phyloP scores from a whole-genome alignment of 2,797 vertebrate genomes.

The Sphenodon punctatus region DNA sequence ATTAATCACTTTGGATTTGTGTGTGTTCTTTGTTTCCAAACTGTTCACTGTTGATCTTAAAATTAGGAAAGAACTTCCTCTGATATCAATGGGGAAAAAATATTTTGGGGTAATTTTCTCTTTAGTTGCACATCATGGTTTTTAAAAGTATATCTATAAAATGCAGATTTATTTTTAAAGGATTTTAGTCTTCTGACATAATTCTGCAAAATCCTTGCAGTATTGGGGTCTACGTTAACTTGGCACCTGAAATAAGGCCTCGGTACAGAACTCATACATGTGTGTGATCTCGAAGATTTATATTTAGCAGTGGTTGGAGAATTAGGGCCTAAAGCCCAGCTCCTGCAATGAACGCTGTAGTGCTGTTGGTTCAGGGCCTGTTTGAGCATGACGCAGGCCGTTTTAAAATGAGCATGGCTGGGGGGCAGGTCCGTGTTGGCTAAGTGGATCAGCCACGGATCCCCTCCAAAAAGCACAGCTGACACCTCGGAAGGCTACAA shows the following conservation, averaged over 20 bases:
- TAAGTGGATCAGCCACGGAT: neutral
- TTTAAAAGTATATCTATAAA: no score
- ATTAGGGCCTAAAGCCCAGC: neutral
- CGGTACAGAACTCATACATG: neutral
- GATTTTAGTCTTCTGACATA: neutral
- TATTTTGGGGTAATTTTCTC: neutral
- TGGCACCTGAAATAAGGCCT: neutral
- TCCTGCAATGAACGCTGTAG: slow-evolving; percentile 4
- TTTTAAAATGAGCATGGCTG: no score
- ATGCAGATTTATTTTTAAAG: neutral
- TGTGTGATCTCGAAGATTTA: neutral
- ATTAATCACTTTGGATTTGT: neutral
- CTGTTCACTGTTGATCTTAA: neutral
- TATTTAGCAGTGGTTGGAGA: slow-evolving; percentile 27
- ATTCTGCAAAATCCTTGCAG: no score
- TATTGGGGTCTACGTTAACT: no score
- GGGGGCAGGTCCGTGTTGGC: no score
- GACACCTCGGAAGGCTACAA: no score
- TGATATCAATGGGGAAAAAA: neutral
- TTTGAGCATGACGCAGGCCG: neutral
- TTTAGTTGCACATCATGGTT: neutral
- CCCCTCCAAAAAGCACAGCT: no score
- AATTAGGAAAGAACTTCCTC: neutral
- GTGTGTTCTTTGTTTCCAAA: neutral
- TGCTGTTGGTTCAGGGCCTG: slow-evolving; percentile 23